Percentiles rank a stretch among this genome's conserved stretches.
These are phyloP conservation scores for Apostichopus californicus DNA, from an alignment of 35 echinoderm and acorn worm species.

Conservation along the genomic window DNA sequence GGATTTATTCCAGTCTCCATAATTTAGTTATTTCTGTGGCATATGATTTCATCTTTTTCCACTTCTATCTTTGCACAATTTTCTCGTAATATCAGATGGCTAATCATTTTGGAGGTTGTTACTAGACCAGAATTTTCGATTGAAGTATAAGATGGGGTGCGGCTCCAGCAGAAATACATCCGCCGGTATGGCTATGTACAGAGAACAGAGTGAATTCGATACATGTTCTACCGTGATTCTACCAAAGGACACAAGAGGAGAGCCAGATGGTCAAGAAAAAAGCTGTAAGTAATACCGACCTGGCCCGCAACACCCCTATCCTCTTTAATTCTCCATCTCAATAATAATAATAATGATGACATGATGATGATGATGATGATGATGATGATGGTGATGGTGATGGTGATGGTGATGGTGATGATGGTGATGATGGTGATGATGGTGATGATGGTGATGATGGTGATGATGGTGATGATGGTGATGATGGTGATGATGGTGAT, in stretches of 20 bases:
- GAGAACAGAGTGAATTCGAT: slow-evolving; percentile 54
- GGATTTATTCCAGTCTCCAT: too few species aligned
- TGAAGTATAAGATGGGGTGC: slow-evolving; percentile 16
- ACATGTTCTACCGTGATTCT: slow-evolving; percentile 48
- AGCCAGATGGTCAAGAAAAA: slow-evolving; percentile 49
- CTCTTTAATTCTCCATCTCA: too few species aligned
- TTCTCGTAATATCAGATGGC: too few species aligned
- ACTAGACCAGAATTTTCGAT: too few species aligned
- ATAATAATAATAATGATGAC: too few species aligned
- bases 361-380: slow-evolving; percentile 8
- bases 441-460: background rate
- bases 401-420: background rate
- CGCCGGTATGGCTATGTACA: background rate
- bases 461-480: too few species aligned
- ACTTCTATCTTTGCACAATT: too few species aligned
- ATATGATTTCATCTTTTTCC: too few species aligned
- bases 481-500: too few species aligned
- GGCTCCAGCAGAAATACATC: background rate
- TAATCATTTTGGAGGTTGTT: too few species aligned
- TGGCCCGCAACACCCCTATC: too few species aligned
- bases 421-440: background rate
- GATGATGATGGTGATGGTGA: background rate
- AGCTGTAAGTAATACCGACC: background rate
- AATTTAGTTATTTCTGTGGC: too few species aligned
- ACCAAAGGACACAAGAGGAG: slow-evolving; percentile 26